These are phyloP conservation scores for Oriolus oriolus DNA, from an alignment of 2,113 vertebrate genomes.

Conservation along the genomic window DNA sequence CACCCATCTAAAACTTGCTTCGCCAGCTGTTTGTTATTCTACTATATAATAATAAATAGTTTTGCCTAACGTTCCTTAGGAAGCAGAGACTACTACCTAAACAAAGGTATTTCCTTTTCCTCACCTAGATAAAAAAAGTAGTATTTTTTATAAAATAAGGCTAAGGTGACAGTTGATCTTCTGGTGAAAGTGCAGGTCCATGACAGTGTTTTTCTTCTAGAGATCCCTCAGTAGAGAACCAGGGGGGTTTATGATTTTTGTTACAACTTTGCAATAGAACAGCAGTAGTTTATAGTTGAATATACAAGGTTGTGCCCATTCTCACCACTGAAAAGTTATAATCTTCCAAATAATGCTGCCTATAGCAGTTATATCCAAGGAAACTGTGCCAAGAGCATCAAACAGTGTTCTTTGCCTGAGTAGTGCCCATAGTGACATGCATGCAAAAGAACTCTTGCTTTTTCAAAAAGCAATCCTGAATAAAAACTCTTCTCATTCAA, in stretches of 20 bases:
- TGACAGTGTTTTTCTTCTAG: neutral
- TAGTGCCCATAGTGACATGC: constrained; percentile 50
- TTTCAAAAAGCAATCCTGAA: constrained; percentile 62
- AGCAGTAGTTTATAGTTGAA: neutral
- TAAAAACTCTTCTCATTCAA: constrained; percentile 69
- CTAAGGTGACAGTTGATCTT: neutral
- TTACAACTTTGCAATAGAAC: neutral
- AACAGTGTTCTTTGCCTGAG: neutral
- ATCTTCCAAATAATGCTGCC: neutral
- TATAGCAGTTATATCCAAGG: neutral
- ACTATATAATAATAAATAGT: neutral
- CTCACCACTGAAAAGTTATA: neutral
- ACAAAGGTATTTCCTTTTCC: neutral
- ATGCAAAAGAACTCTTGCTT: constrained; percentile 63
- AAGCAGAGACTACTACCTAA: neutral
- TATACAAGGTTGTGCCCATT: neutral
- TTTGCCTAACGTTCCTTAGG: neutral
- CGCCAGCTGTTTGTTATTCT: neutral
- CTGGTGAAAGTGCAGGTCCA: neutral
- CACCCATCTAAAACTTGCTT: neutral
- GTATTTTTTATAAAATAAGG: neutral
- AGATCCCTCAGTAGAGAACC: neutral
- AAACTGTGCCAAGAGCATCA: constrained; percentile 45
- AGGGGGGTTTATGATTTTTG: neutral
- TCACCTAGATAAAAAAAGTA: neutral